Evolutionary conservation across 1,140 invertebrate species (phyloP).

Genomic region (Drosophila ironensis): DNA sequence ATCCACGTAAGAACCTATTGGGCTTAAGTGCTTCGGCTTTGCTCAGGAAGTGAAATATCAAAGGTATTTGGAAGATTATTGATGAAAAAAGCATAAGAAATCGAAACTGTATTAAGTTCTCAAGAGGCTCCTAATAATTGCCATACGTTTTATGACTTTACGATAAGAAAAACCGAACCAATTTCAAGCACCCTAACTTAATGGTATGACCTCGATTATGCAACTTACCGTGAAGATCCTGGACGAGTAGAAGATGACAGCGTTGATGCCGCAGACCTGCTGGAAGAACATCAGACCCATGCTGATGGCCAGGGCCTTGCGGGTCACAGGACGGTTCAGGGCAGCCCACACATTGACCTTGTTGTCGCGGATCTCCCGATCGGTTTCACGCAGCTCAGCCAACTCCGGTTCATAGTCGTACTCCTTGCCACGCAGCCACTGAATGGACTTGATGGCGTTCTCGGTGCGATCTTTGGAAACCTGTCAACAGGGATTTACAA

Average conservation of each 20-base stretch:
- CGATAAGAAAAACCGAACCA: too few relatives aligned
- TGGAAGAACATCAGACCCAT: slow-evolving; percentile 92
- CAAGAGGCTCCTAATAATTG: too few relatives aligned
- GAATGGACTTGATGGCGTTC: slow-evolving; percentile 85
- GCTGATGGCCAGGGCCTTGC: slow-evolving; percentile 88
- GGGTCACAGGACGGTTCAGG: slow-evolving; percentile 84
- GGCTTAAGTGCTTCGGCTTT: too few relatives aligned
- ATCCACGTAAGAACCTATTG: too few relatives aligned
- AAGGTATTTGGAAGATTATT: too few relatives aligned
- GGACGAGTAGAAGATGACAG: slow-evolving; percentile 91
- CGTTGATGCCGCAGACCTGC: slow-evolving; percentile 93
- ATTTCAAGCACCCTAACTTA: too few relatives aligned
- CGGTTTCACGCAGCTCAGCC: slow-evolving; percentile 84
- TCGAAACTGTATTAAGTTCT: too few relatives aligned
- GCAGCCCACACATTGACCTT: slow-evolving; percentile 84
- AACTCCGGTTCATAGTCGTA: slow-evolving; percentile 86
- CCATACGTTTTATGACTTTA: too few relatives aligned
- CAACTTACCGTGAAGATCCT: slow-evolving; percentile 85
- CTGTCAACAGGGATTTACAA: slow-evolving; percentile 34
- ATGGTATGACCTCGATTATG: too few relatives aligned
- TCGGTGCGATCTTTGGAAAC: slow-evolving; percentile 84
- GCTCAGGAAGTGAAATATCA: too few relatives aligned
- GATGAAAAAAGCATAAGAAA: too few relatives aligned
- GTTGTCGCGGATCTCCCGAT: slow-evolving; percentile 84
- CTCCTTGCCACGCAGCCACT: slow-evolving; percentile 85